A percentile compares a stretch with the other conserved stretches of the same genome.
These are phyloP conservation scores for Nephrocerus scutellatus DNA, from an alignment of 2,888 invertebrate genomes.

Conservation along the genomic window DNA sequence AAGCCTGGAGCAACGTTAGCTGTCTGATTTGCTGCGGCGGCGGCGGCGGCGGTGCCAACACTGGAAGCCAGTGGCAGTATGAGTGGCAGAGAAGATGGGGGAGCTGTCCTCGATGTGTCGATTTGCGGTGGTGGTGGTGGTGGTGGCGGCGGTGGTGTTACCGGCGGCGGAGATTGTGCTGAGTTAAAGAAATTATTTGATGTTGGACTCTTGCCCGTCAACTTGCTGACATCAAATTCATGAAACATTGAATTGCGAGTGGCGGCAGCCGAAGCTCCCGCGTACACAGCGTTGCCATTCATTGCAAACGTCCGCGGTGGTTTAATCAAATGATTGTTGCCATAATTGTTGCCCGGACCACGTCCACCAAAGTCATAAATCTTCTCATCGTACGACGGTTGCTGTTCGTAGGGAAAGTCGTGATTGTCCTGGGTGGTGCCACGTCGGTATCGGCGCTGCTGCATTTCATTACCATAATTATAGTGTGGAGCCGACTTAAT, in stretches of 20 bases:
- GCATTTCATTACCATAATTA: slow-evolving; percentile 33
- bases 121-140: slow-evolving; percentile 20
- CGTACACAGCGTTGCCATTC: slow-evolving; percentile 22
- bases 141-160: slow-evolving; percentile 18
- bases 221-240: slow-evolving; percentile 47
- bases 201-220: slow-evolving; percentile 49
- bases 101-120: slow-evolving; percentile 1
- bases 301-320: slow-evolving; percentile 30
- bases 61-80: not conserved
- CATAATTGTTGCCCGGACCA: slow-evolving; percentile 40
- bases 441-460: slow-evolving; percentile 20
- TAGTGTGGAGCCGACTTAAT: slow-evolving; percentile 50
- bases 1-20: slow-evolving; percentile 30
- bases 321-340: slow-evolving; percentile 25
- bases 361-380: slow-evolving; percentile 44
- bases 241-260: slow-evolving; percentile 31
- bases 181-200: slow-evolving; percentile 36
- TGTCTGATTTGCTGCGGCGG: slow-evolving; percentile 16
- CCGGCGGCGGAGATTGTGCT: slow-evolving; percentile 15
- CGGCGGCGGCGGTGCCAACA: slow-evolving; percentile 1
- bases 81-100: slow-evolving; percentile 5
- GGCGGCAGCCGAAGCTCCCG: slow-evolving; percentile 31
- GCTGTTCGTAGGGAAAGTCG: slow-evolving; percentile 30
- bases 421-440: slow-evolving; percentile 21
- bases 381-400: slow-evolving; percentile 40